These are phyloP conservation scores for Chesias legatella DNA, from an alignment of 2,888 invertebrate genomes.

Conservation along the genomic window DNA sequence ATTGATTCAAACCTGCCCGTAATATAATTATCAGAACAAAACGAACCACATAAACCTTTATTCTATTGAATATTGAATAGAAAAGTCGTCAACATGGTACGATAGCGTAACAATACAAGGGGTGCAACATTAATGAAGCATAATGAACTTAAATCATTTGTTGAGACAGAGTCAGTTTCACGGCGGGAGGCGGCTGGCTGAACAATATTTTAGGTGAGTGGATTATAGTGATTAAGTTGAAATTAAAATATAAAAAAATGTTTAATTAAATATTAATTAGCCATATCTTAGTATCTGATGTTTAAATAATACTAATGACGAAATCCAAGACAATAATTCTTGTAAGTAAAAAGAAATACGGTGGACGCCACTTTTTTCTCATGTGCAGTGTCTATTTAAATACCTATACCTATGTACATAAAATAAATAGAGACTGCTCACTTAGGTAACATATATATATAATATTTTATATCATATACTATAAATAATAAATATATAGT, in stretches of 20 bases:
- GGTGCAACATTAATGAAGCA: constrained; percentile 14
- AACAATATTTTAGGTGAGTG: constrained; percentile 41
- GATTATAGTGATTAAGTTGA: constrained; percentile 3
- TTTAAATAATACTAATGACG: too few relatives aligned
- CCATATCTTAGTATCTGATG: too few relatives aligned
- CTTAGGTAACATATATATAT: too few relatives aligned
- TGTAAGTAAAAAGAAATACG: too few relatives aligned
- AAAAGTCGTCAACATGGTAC: constrained; percentile 12
- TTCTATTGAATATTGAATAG: constrained; percentile 4
- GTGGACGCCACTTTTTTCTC: too few relatives aligned
- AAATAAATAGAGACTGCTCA: too few relatives aligned
- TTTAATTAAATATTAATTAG: too few relatives aligned
- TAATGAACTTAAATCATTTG: constrained; percentile 36
- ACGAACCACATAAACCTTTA: constrained; percentile 13
- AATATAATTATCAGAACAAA: constrained; percentile 29
- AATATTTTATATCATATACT: too few relatives aligned
- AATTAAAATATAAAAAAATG: constrained; percentile 2
- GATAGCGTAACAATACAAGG: constrained; percentile 10
- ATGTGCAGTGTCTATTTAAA: too few relatives aligned
- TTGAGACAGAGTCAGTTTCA: constrained; percentile 50
- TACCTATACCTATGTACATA: too few relatives aligned
- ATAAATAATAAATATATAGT: too few relatives aligned
- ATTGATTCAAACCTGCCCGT: constrained; percentile 35
- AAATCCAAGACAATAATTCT: too few relatives aligned
- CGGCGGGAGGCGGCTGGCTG: constrained; percentile 45